Conservation (phyloP, 2,888 invertebrate species). For the Troides aeacus region DNA sequence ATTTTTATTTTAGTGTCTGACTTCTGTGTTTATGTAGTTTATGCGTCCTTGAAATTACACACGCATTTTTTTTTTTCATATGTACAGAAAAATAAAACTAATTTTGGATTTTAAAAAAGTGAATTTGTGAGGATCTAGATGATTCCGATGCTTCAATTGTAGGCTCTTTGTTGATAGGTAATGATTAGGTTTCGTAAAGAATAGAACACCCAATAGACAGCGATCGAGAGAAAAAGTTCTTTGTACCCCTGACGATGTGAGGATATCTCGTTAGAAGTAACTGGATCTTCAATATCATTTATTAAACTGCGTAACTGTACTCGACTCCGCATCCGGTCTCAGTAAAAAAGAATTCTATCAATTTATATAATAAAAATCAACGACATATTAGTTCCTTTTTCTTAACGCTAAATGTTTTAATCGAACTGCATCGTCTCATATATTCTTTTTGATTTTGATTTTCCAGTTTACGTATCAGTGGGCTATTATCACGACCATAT, state of each 20-base stretch:
- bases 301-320: not conserved
- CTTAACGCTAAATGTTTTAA: not conserved
- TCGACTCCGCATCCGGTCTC: not conserved
- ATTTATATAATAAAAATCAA: not conserved
- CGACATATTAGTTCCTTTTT: not conserved
- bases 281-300: not conserved
- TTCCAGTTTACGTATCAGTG: slow-evolving; percentile 93
- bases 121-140: too few relatives aligned
- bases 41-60: too few relatives aligned
- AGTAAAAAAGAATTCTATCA: not conserved
- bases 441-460: not conserved
- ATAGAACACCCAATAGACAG: not conserved
- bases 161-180: not conserved
- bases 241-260: not conserved
- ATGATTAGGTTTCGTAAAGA: not conserved
- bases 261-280: not conserved
- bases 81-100: too few relatives aligned
- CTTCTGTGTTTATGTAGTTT: too few relatives aligned
- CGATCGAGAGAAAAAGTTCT: not conserved
- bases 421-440: not conserved
- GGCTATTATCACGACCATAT: slow-evolving; percentile 95
- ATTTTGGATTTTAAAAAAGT: too few relatives aligned
- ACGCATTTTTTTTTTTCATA: too few relatives aligned
- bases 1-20: not conserved
- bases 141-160: not conserved